phyloP scores from a whole-genome alignment of 1,140 invertebrate species.

The Choristoneura fumiferana region DNA sequence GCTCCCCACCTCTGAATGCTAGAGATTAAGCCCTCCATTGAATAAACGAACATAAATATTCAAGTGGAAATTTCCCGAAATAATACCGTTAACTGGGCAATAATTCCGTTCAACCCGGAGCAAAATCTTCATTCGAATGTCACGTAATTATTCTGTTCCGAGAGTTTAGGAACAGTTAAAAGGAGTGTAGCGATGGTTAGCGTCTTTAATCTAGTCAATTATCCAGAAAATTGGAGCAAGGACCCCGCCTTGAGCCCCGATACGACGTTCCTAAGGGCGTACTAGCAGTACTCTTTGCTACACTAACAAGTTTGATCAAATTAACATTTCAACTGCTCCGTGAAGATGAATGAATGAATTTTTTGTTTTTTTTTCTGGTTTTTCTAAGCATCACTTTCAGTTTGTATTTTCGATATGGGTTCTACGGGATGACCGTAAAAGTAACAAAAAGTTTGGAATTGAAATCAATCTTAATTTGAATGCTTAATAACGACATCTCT shows the following conservation, averaged over 20 bases:
- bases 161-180: constrained; percentile 49
- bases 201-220: constrained; percentile 63
- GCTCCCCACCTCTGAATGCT: constrained; percentile 4
- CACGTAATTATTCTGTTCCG: constrained; percentile 47
- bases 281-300: constrained; percentile 24
- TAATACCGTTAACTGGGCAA: constrained; percentile 37
- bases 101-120: constrained; percentile 34
- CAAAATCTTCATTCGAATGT: constrained; percentile 51
- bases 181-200: constrained; percentile 46
- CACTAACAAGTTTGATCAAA: constrained; percentile 3
- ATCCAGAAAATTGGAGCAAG: constrained; percentile 52
- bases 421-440: no score
- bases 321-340: constrained; percentile 15
- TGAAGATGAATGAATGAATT: no score
- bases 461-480: no score
- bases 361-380: no score
- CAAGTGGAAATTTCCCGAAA: constrained; percentile 24
- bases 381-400: no score
- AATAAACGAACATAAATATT: constrained; percentile 21
- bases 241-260: constrained; percentile 26
- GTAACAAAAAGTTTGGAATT: no score
- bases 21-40: constrained; percentile 6
- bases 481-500: no score
- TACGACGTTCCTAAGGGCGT: constrained; percentile 28
- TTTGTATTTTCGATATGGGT: no score